Evolutionary conservation across 1,140 invertebrate genomes (phyloP), one percentile per base, ranked within the genome.

Genomic region (Palaemon carinicauda): DNA sequence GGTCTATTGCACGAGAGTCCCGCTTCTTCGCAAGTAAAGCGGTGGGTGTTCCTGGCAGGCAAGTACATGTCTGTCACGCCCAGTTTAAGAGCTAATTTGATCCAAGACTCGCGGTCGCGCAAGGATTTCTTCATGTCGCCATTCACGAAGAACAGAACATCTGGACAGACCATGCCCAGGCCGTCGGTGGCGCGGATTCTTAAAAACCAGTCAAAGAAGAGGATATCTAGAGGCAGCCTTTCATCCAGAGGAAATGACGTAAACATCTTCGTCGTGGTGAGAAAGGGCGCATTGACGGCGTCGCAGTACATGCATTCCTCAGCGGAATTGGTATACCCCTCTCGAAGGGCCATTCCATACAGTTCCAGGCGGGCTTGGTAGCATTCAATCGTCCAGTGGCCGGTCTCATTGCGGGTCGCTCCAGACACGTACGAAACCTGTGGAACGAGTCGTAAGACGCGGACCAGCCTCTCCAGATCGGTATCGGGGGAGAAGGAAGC

Each of bases 221-320:
- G 31, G 3, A 89, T 86, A 3, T 80, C 75, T 14, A 52, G 75
- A 24, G 80, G 78, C 15, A 91, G 69, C 0, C 80, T 27, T 27
- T 74, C 65, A 71, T 89, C 89, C 21, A 91, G 89, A 19, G 71
- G 75, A 27, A 87, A 80, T 14, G 87, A 27, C 27, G 50, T 80
- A 15, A 90, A n/a, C n/a, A 82, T 27, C 10, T 73, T 27, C 27
- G 88, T 90, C 21, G 33, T 88, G 0, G 89, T 86, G 2, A 91
- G 69, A 89, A 91, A 91, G 15, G 91, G 90, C 10, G 90, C 91
- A 53, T 87, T 81, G 12, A 91, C 69, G 50, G 90, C 89, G 84
- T 91, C 91, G 89, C 91, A 91, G 82, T 90, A 90, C 87, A 91
- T 90, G 65, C 91, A 91, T 71, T 90, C 91, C n/a, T 89, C 80